Percentiles rank a stretch among this genome's conserved stretches.
These are phyloP conservation scores for Brachyopa scutellaris DNA, from an alignment of 2,888 invertebrate species.

Conservation along the genomic window DNA sequence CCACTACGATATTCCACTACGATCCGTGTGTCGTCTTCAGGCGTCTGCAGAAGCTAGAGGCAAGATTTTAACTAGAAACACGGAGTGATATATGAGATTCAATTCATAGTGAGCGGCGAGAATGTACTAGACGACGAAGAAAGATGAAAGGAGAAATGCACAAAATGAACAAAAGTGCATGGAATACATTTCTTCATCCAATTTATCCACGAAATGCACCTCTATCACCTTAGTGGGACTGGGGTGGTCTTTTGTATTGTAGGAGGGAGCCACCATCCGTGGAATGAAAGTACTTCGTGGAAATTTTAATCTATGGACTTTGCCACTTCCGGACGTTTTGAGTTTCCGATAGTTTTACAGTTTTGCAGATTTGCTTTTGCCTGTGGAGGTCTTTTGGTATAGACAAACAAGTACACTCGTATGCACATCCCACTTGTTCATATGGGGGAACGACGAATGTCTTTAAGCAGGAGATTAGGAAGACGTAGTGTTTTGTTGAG, in stretches of 20 bases:
- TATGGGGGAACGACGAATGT: constrained; percentile 3
- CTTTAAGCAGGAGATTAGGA: constrained; percentile 44
- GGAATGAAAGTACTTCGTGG: constrained; percentile 48
- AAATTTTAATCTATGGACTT: constrained; percentile 55
- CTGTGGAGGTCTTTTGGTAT: constrained; percentile 14
- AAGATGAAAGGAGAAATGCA: constrained; percentile 41
- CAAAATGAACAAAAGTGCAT: constrained; percentile 16
- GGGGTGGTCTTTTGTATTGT: background rate
- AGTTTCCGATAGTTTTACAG: constrained; percentile 43
- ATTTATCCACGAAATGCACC: constrained; percentile 55
- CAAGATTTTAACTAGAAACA: constrained; percentile 35
- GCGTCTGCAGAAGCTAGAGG: constrained; percentile 17
- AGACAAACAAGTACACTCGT: background rate
- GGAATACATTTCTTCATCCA: constrained; percentile 36
- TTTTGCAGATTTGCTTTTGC: constrained; percentile 35
- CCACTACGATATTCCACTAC: background rate
- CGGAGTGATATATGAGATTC: constrained; percentile 33
- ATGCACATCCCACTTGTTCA: background rate
- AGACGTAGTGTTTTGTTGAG: constrained; percentile 27
- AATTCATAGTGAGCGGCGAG: background rate
- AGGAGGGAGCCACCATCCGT: too few species aligned
- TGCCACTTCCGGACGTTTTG: constrained; percentile 61
- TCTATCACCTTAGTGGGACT: background rate
- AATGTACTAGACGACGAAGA: too few species aligned
- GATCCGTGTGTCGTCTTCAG: background rate